Base-by-base conservation (phyloP, 2,113 vertebrate species). In the Ctenodactylus gundi region DNA sequence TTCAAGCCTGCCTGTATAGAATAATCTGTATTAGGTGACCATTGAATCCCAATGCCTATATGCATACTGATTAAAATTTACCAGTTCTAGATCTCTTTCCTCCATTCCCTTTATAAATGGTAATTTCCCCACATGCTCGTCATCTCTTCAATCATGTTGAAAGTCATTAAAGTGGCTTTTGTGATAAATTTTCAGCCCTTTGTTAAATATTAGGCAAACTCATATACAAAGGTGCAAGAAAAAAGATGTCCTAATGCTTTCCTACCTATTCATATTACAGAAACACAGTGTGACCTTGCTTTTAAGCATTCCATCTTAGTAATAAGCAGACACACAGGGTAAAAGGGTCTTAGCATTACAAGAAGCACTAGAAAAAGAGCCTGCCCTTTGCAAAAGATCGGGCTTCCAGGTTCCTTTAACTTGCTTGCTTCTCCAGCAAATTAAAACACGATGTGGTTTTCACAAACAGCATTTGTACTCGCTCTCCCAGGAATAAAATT, bases 391-490 rank as follows among this genome's bases (percentile, higher is more conserved):
- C 15, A 91, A 95, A 94, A 18, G 14, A 88, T 31, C 81, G 25
- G 36, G 41, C 67, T 93, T 84, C 76, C 36, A 21, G n/a, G 3
- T 95, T 62, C 60, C 46, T 94, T 92, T 78, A 95, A 88, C 44
- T 85, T 94, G 46, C 51, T 21, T 80, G 4, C 53, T 94, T 93
- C 73, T 84, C n/a, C 31, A 73, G 60, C 8, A 29, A 92, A 94
- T 93, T 96, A 96, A 94, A 96, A 85, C 70, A 93, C 81, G 18
- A 87, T 77, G 44, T 77, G 58, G 29, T 81, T 94, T 94, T 88
- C 31, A 68, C 70, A 55, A 93, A 81, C 23, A 93, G 6, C 72
- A 85, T 58, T 88, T 85, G 68, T 8, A 55, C 18, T 75, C 49
- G 73, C 44, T 27, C 77, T 95, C 88, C 70, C 64, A 88, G 76